A percentile compares a stretch with the other conserved stretches of the same genome.
These are phyloP conservation scores for Rhagium mordax DNA, from an alignment of 2,888 invertebrate genomes.

Conservation along the genomic window DNA sequence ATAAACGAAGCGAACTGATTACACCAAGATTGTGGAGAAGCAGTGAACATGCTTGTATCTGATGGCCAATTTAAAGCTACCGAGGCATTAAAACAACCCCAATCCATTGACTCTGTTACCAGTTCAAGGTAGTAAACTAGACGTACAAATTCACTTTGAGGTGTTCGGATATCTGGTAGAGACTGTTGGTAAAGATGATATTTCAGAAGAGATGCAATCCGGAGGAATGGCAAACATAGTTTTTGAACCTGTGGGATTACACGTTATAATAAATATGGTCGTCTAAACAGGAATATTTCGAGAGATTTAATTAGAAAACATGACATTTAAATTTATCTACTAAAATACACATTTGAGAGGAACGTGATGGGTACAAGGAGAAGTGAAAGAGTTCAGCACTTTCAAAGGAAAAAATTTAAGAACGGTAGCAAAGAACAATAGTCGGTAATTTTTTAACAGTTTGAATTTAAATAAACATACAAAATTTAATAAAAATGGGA, in stretches of 20 bases:
- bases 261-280: neutral
- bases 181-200: constrained; percentile 84
- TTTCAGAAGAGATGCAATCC: constrained; percentile 84
- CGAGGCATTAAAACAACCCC: constrained; percentile 78
- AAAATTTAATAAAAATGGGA: too few relatives aligned
- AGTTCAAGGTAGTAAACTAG: constrained; percentile 86
- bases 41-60: constrained; percentile 68
- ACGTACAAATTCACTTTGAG: constrained; percentile 83
- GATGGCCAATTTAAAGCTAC: constrained; percentile 76
- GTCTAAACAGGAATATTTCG: neutral
- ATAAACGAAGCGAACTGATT: constrained; percentile 77
- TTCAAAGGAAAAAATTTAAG: too few relatives aligned
- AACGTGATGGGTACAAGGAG: too few relatives aligned
- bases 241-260: constrained; percentile 77
- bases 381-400: too few relatives aligned
- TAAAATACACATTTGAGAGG: too few relatives aligned
- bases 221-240: constrained; percentile 86
- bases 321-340: too few relatives aligned
- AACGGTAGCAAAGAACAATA: too few relatives aligned
- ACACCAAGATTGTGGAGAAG: constrained; percentile 79
- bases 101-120: constrained; percentile 78
- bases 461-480: too few relatives aligned
- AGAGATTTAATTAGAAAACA: too few relatives aligned
- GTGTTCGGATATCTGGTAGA: constrained; percentile 78
- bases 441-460: too few relatives aligned